Base-by-base conservation (phyloP, 1,140 invertebrate genomes). In the Cyclargus thomasi region DNA sequence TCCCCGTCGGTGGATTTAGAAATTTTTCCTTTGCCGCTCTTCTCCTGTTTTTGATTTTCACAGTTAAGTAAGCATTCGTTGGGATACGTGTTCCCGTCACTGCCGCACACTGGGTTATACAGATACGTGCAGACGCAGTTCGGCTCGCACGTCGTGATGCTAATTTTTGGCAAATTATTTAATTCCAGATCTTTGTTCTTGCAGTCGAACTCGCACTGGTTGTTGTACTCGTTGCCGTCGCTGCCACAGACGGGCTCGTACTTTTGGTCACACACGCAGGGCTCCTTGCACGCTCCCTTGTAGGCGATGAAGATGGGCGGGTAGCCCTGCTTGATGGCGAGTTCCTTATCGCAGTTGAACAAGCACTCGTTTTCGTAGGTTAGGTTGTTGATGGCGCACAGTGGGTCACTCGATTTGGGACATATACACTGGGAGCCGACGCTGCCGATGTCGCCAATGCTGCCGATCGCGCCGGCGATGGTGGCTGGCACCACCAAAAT, bases 261-360 rank as follows among this genome's bases (percentile, higher is more conserved):
- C 0, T 70, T 47, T 8, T 53, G 5, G 4, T 63, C 23, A 17
- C 75, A 79, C 11, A 16, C 39, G 20, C 72, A 81, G 55, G 92
- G 10, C 53, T 53, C 92, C 77, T 94, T 95, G 63, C 92, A 94
- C 65, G 91, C 85, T 94, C 97, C 71, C 91, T 92, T 3, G 53
- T 73, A 72, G 8, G 18, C 67, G 6, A 77, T 62, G 5, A 14
- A 35, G 7, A 81, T 65, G 1, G 67, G 57, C 18, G 16, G 14
- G 62, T 22, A 59, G 1, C 47, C 53, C 17, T 22, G 64, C 69
- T 70, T 65, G 1, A 64, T 59, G n/a, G 75, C 70, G 18, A 29
- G 62, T 21, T 71, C 55, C 36, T 66, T 70, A 53, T 66, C 53
- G 57, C 75, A 77, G 8, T 71, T 70, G 2, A 79, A 71, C 1